Conservation (phyloP, 2,113 vertebrate species). For the Podocnemis expansa region DNA sequence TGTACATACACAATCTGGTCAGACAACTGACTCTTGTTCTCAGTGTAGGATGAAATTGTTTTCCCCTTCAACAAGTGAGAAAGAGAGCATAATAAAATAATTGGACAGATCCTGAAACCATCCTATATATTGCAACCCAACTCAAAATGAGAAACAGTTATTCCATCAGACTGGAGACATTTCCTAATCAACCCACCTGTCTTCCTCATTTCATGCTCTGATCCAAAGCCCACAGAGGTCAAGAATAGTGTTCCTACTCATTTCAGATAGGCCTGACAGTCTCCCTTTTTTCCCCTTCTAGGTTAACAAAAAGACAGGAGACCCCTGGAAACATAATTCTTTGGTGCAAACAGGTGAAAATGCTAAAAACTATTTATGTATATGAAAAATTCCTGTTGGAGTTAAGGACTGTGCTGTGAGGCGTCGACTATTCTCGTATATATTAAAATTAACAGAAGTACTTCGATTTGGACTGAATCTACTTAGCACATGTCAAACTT, state of each 20-base stretch:
- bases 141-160: background rate
- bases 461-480: background rate
- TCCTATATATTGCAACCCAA: background rate
- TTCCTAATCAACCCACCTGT: background rate
- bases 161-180: background rate
- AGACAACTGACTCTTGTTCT: background rate
- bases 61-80: background rate
- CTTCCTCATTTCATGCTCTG: background rate
- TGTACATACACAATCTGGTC: background rate
- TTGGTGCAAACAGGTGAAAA: background rate
- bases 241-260: background rate
- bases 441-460: conserved; percentile 17
- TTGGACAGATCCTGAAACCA: background rate
- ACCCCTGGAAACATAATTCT: background rate
- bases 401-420: background rate
- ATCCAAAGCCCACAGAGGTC: background rate
- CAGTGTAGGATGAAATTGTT: background rate
- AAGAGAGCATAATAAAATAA: background rate
- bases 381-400: background rate
- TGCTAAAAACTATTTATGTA: background rate
- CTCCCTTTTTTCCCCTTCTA: no score
- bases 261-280: background rate
- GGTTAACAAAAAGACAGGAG: background rate
- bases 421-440: background rate
- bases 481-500: background rate